Evolutionary conservation across 2,113 vertebrate species (phyloP), one percentile per base, ranked within the genome.

Genomic region (Dipodomys ordii): DNA sequence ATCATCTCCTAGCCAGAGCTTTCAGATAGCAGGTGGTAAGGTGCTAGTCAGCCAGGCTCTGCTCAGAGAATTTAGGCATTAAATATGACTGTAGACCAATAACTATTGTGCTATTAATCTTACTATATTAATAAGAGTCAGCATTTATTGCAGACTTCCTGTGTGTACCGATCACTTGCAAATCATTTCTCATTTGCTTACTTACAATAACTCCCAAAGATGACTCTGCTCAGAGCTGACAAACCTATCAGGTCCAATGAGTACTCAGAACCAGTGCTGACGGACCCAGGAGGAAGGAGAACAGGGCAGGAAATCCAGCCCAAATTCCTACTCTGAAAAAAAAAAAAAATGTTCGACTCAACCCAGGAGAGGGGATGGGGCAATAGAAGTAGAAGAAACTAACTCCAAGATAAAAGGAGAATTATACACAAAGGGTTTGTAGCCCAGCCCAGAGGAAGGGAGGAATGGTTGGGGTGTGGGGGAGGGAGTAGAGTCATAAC

Each of bases 341-440:
- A 28, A 3, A 25, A 64, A 83, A 28, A 3, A 25, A 64, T 25
- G 68, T 11, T 77, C 4, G 2, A 39, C 16, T 62, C 49, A 46
- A 65, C 60, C 57, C 68, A 73, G 72, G 53, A 28, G 28, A 11
- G 25, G 11, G 35, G 73, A 57, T 35, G 83, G 27, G 6, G 30
- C 83, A 32, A 49, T 1, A 10, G 60, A 86, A 49, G 35, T 19
- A 4, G 73, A 62, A 57, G 67, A 35, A 44, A 64, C 57, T 80
- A 65, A 71, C 62, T 67, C 62, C 77, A 87, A 89, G 46, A 35
- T 39, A 89, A 53, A 71, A 81, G 32, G 64, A 87, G 6, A 93
- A 1, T 62, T 32, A 1, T 39, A 53, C 13, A 60, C 25, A 23
- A 32, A 60, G 60, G 78, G 64, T 71, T 92, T 46, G 3, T 23